Percentiles rank a stretch among this genome's conserved stretches.
These are phyloP conservation scores for Neopelma chrysocephalum DNA, from an alignment of 2,797 vertebrate species.

Conservation along the genomic window DNA sequence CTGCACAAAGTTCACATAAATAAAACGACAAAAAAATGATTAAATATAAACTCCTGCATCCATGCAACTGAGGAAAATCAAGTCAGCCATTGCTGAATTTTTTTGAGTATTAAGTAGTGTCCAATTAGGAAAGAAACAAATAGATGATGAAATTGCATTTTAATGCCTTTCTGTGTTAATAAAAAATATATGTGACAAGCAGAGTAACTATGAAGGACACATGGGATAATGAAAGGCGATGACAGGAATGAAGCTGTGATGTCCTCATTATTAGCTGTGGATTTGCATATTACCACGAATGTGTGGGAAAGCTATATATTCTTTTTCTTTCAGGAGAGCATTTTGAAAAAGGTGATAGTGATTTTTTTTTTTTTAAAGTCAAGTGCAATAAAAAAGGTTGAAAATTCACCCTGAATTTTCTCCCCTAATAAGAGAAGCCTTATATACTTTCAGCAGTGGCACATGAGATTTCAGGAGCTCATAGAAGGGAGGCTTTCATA, in stretches of 20 bases:
- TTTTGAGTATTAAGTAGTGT: neutral
- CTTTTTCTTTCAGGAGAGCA: neutral
- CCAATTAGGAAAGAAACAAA: slow-evolving; percentile 40
- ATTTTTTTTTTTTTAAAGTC: neutral
- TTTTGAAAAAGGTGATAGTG: neutral
- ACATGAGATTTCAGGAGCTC: neutral
- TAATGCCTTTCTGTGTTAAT: slow-evolving; percentile 27
- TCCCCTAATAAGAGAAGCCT: neutral
- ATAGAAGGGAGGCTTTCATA: neutral
- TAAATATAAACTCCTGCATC: neutral
- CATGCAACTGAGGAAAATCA: neutral
- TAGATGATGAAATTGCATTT: slow-evolving; percentile 27
- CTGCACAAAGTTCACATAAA: neutral
- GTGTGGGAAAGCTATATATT: neutral
- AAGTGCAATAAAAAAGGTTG: neutral
- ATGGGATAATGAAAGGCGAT: neutral
- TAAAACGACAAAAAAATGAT: neutral
- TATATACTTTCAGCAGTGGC: neutral
- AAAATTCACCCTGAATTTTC: neutral
- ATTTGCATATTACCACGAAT: neutral
- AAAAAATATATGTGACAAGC: slow-evolving; percentile 16
- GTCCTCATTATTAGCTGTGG: neutral
- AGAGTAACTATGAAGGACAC: neutral
- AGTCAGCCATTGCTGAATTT: neutral
- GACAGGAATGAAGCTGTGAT: slow-evolving; percentile 1